Evolutionary conservation across 1,140 invertebrate species (phyloP), one percentile per base, ranked within the genome.

Genomic region (Aphis craccivora): DNA sequence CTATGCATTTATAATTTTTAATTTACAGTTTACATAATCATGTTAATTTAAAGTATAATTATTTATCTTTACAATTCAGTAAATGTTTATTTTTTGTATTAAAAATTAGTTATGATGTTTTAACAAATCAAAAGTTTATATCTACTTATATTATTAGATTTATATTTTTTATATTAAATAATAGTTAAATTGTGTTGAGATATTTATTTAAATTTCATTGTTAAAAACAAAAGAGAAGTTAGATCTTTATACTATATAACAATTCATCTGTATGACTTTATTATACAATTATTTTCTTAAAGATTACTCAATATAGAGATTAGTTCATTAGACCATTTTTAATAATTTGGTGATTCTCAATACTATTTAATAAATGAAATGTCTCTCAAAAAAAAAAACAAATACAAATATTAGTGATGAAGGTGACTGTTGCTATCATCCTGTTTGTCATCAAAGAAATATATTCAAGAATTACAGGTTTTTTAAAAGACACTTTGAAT

Each of bases 81-180:
- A 25, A 89, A 37, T 37, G n/a, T 89, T 89, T 23, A 89, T 89
- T 53, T n/a, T 45, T 35, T 89, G 4, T 53, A 55, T 89, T 53
- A 55, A 89, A 37, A 89, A 88, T 48, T 22, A n/a, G 51, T 48
- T 48, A 45, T 87, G 43, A 45, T 87, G 23, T 88, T 88, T 51
- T 22, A 89, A 51, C 20, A 53, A 45, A 87, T 87, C 40, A 89
- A 89, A 89, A 53, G 60, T 67, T 53, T 53, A 53, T 53, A 53
- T 53, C n/a, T 53, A 40, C 25, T 1, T 89, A 25, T 53, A 89
- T 55, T 53, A 8, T 95, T 94, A 48, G 14, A 51, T 51, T 87
- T 48, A 87, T 87, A 48, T n/a, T 48, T 22, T 18, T 51, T 87
- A 87, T 87, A 87, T 45, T 87, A 20, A 87, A 87, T 30, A 35